Conservation (phyloP, 2,888 invertebrate species). For the Hydrotaea diabolus region DNA sequence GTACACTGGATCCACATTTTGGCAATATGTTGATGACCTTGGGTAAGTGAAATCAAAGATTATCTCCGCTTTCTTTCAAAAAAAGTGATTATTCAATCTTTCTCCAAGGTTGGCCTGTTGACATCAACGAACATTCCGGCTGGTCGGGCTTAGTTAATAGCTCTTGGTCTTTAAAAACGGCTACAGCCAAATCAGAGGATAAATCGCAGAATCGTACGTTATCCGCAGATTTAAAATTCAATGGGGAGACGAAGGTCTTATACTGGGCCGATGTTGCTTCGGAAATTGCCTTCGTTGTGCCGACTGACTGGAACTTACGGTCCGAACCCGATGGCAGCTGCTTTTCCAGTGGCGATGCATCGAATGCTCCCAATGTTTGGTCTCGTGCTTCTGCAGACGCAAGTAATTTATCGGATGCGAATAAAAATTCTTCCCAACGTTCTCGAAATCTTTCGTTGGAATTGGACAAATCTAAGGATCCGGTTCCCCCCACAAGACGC, state of each 20-base stretch:
- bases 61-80: no score
- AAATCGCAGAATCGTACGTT: conserved; percentile 44
- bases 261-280: conserved; percentile 98
- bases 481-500: conserved; percentile 83
- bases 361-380: conserved; percentile 72
- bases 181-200: conserved; percentile 63
- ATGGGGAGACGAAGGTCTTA: conserved; percentile 91
- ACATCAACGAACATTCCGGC: conserved; percentile 92
- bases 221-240: conserved; percentile 86
- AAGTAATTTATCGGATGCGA: conserved; percentile 50
- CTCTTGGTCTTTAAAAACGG: conserved; percentile 87
- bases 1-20: conserved; percentile 82
- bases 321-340: conserved; percentile 82
- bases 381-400: conserved; percentile 70
- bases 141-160: conserved; percentile 95
- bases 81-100: no score
- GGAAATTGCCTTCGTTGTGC: conserved; percentile 97
- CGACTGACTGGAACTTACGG: conserved; percentile 83
- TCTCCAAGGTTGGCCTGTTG: conserved; percentile 88
- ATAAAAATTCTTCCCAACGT: conserved; percentile 81
- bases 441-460: conserved; percentile 87
- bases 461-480: conserved; percentile 82
- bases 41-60: conserved; percentile 77
- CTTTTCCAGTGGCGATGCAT: conserved; percentile 73
- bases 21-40: conserved; percentile 86